A percentile compares a stretch with the other conserved stretches of the same genome.
Evolutionary conservation across 2,888 invertebrate genomes (phyloP).

Genomic region (Entomobrya multifasciata): DNA sequence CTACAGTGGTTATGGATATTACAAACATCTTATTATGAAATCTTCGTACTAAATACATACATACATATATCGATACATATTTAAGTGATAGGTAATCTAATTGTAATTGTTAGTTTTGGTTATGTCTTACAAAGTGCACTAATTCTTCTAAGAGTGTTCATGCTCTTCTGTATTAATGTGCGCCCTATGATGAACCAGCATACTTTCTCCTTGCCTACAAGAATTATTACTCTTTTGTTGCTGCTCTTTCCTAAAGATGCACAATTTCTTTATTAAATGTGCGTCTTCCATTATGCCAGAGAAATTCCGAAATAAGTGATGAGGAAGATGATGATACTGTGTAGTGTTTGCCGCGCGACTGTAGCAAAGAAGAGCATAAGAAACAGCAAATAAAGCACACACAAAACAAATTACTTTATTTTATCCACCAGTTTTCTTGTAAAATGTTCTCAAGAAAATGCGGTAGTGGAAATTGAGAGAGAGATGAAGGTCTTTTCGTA

Average conservation of each 20-base stretch:
- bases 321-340: not conserved
- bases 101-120: too few species aligned
- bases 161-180: too few species aligned
- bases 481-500: not conserved
- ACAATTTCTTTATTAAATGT: not conserved
- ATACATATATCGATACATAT: too few species aligned
- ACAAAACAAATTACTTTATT: constrained; percentile 31
- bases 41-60: too few species aligned
- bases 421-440: constrained; percentile 16
- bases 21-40: too few species aligned
- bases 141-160: too few species aligned
- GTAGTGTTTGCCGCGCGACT: not conserved
- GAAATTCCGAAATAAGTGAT: not conserved
- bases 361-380: not conserved
- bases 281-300: not conserved
- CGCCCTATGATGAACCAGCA: too few species aligned
- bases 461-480: not conserved
- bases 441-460: constrained; percentile 29
- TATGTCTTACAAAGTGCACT: too few species aligned
- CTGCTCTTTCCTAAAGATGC: not conserved
- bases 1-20: too few species aligned
- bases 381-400: constrained; percentile 22
- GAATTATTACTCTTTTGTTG: not conserved
- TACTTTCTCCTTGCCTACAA: not conserved
- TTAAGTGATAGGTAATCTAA: too few species aligned